phyloP scores from a whole-genome alignment of 2,888 invertebrate genomes.

The Eudasyphora cyanicolor region DNA sequence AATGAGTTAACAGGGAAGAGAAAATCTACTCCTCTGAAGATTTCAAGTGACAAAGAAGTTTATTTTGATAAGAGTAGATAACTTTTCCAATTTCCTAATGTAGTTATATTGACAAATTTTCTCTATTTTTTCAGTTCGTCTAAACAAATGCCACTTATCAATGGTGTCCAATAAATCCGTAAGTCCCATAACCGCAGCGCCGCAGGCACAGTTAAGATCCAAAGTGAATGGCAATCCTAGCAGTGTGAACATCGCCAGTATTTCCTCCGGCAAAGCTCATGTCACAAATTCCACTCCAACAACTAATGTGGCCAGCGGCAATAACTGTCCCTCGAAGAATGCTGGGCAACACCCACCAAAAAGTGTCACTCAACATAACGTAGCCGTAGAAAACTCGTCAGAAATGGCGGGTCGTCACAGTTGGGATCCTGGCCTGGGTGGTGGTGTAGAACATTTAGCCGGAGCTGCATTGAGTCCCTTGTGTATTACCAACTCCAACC shows the following conservation, averaged over 20 bases:
- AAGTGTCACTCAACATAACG: conserved; percentile 31
- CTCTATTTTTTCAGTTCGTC: conserved; percentile 27
- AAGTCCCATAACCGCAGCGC: conserved; percentile 48
- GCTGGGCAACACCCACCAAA: conserved; percentile 33
- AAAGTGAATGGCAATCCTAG: conserved; percentile 24
- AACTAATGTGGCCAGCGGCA: conserved; percentile 55
- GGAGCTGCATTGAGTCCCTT: conserved; percentile 84
- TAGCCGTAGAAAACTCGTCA: conserved; percentile 22
- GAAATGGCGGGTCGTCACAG: conserved; percentile 78
- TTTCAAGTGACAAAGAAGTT: no score
- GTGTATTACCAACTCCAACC: conserved; percentile 87
- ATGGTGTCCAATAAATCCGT: conserved; percentile 64
- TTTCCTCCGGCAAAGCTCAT: conserved; percentile 56
- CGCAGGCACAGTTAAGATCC: conserved; percentile 54
- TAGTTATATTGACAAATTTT: conserved; percentile 10
- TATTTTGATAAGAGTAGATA: no score
- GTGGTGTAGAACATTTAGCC: conserved; percentile 83
- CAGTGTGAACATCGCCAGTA: conserved; percentile 33
- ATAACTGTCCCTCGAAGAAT: conserved; percentile 53
- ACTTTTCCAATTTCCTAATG: no score
- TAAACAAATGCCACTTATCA: conserved; percentile 51
- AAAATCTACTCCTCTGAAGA: no score
- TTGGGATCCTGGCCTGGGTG: conserved; percentile 80
- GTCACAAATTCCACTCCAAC: conserved; percentile 63
- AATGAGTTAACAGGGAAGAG: no score